Percentiles rank a stretch among this genome's conserved stretches.
These are phyloP conservation scores for Caerostris extrusa DNA, from an alignment of 1,140 invertebrate genomes.

Conservation along the genomic window DNA sequence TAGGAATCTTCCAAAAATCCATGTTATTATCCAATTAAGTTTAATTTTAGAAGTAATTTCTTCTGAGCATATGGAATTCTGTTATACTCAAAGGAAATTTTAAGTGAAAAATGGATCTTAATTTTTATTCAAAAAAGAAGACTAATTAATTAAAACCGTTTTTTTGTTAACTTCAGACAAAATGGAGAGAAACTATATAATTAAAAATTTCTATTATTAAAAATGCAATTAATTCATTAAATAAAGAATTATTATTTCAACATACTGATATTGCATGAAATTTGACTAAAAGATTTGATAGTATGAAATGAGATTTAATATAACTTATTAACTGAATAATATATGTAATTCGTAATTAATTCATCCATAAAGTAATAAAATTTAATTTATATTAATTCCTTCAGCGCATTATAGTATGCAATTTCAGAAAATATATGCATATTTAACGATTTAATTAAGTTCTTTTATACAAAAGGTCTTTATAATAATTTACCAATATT, in stretches of 20 bases:
- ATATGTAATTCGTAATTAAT: too few relatives aligned
- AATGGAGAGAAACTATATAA: not conserved
- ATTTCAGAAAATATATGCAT: too few relatives aligned
- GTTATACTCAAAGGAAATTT: not conserved
- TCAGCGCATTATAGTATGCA: too few relatives aligned
- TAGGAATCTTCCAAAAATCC: not conserved
- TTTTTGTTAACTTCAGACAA: not conserved
- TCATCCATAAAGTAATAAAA: too few relatives aligned
- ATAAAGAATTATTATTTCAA: not conserved
- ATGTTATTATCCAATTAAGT: not conserved
- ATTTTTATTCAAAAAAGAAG: not conserved
- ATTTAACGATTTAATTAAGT: too few relatives aligned
- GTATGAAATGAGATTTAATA: not conserved
- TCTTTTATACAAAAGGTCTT: too few relatives aligned
- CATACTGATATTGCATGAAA: not conserved
- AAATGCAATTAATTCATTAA: not conserved
- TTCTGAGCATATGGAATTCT: not conserved
- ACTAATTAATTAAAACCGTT: not conserved
- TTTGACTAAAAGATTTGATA: not conserved
- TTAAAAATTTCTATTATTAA: not conserved
- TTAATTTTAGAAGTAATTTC: conserved; percentile 10
- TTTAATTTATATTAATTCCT: too few relatives aligned
- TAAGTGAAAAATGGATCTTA: not conserved
- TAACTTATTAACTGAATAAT: too few relatives aligned
- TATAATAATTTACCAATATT: too few relatives aligned